Evolutionary conservation across 2,888 invertebrate species (phyloP).

Genomic region (Leucozona laternaria): DNA sequence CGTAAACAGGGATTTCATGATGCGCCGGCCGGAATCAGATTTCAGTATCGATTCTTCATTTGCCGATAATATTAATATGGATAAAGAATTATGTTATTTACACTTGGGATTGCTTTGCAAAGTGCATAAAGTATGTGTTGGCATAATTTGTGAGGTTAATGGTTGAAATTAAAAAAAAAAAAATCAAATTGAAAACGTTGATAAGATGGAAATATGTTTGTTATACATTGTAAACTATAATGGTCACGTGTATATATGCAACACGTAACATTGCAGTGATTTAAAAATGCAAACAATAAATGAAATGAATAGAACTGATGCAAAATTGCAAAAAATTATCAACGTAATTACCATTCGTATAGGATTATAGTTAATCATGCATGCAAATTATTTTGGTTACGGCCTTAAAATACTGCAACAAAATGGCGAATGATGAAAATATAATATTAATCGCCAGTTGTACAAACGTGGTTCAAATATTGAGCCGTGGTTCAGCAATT

Average conservation of each 20-base stretch:
- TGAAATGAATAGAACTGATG: no score
- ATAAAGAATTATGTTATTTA: slow-evolving; percentile 61
- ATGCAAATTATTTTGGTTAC: no score
- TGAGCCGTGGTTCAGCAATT: no score
- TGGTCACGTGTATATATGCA: no score
- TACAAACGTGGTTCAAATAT: no score
- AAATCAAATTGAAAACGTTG: not conserved
- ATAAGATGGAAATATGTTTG: not conserved
- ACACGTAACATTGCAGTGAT: not conserved
- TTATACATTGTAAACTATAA: no score
- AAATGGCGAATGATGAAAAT: no score
- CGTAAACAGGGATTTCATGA: slow-evolving; percentile 38
- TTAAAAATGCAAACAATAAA: not conserved
- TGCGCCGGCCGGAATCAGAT: slow-evolving; percentile 26
- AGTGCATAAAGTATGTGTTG: slow-evolving; percentile 5
- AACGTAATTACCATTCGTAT: no score
- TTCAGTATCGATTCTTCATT: slow-evolving; percentile 59
- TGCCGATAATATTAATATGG: slow-evolving; percentile 29
- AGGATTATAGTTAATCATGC: no score
- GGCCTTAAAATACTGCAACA: no score
- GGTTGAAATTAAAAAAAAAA: not conserved
- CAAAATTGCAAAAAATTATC: no score
- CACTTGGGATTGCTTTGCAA: slow-evolving; percentile 59
- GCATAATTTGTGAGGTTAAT: not conserved
- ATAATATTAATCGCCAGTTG: no score